Conservation (phyloP, 2,888 invertebrate species). For the Unio delphinus region DNA sequence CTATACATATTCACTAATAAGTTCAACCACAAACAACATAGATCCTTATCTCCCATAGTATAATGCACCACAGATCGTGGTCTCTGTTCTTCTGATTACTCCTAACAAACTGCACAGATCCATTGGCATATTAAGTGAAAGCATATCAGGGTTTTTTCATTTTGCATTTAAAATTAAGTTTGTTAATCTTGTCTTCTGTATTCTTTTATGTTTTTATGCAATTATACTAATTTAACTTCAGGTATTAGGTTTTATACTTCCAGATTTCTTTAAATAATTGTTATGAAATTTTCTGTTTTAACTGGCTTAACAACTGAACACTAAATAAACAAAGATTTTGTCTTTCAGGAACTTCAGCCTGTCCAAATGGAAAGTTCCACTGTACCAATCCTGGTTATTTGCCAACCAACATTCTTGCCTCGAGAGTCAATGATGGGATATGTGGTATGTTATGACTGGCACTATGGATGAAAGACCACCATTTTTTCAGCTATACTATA, state of each 20-base stretch:
- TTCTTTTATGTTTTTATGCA: not conserved
- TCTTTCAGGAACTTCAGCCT: conserved; percentile 91
- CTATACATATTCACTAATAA: no score
- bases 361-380: conserved; percentile 86
- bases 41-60: no score
- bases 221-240: not conserved
- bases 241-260: not conserved
- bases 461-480: not conserved
- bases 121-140: no score
- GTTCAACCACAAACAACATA: no score
- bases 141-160: no score
- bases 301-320: no score
- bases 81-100: no score
- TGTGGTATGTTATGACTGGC: conserved; percentile 77
- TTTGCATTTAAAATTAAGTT: no score
- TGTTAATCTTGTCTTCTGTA: no score
- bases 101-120: no score
- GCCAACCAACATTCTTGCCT: conserved; percentile 82
- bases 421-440: conserved; percentile 91
- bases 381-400: conserved; percentile 85
- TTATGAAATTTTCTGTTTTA: not conserved
- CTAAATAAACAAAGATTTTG: not conserved
- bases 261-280: not conserved
- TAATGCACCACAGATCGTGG: no score
- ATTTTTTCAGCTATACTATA: no score